These are phyloP conservation scores for Macrotis lagotis DNA, from an alignment of 2,113 vertebrate genomes.

Conservation along the genomic window DNA sequence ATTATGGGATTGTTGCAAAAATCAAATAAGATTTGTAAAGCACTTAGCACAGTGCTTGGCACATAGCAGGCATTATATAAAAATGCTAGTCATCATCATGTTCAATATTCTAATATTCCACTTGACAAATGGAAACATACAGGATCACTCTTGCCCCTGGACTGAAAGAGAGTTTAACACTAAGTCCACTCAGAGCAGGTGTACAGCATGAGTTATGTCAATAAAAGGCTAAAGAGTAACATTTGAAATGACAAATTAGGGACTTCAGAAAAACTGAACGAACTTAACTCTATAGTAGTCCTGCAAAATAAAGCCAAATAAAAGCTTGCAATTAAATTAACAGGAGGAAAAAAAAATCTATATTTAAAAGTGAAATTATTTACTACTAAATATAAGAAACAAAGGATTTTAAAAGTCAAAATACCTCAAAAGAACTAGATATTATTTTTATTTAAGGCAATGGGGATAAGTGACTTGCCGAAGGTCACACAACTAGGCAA, in stretches of 20 bases:
- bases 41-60: not conserved
- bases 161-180: not conserved
- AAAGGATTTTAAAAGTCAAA: not conserved
- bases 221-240: not conserved
- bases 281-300: not conserved
- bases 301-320: not conserved
- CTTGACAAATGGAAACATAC: not conserved
- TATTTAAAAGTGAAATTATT: not conserved
- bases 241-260: not conserved
- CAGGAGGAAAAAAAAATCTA: not conserved
- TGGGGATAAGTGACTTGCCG: too few species aligned
- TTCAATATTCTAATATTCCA: not conserved
- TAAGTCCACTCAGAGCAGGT: not conserved
- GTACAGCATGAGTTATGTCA: not conserved
- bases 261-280: not conserved
- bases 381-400: not conserved
- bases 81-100: not conserved
- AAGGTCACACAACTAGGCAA: too few species aligned
- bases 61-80: not conserved
- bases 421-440: conserved; percentile 11
- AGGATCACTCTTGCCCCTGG: not conserved
- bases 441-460: too few species aligned
- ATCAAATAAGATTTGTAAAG: not conserved
- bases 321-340: not conserved
- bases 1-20: not conserved